These are phyloP conservation scores for Leucopsar rothschildi DNA, from an alignment of 2,113 vertebrate species.

Conservation along the genomic window DNA sequence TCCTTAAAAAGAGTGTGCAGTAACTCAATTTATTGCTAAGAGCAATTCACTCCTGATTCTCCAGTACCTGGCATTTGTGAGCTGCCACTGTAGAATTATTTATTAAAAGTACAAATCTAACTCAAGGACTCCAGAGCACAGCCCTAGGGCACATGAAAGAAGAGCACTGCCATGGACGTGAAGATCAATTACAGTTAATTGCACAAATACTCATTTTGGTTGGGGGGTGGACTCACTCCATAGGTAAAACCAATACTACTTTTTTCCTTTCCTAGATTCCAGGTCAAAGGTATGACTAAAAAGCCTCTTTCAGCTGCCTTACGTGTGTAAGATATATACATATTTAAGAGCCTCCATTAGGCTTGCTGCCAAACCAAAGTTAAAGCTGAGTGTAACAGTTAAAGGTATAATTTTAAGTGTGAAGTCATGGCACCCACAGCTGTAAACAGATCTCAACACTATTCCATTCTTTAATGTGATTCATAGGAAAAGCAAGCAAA, in stretches of 20 bases:
- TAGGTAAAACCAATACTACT: neutral
- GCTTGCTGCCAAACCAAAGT: constrained; percentile 45
- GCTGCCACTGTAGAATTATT: neutral
- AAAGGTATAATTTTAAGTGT: constrained; percentile 6
- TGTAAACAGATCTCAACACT: constrained; percentile 47
- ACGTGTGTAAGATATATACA: neutral
- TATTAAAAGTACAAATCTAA: neutral
- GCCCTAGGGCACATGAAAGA: neutral
- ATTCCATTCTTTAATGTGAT: constrained; percentile 25
- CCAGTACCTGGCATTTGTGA: neutral
- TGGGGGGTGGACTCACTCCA: neutral
- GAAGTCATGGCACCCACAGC: constrained; percentile 42
- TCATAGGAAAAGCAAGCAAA: constrained; percentile 40
- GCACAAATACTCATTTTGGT: neutral
- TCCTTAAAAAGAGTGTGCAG: neutral
- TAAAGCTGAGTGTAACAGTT: constrained; percentile 27
- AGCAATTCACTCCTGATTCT: neutral
- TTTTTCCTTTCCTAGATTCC: constrained; percentile 3
- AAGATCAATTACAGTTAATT: constrained; percentile 1
- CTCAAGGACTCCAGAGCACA: neutral
- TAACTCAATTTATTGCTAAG: neutral
- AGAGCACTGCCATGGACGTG: neutral
- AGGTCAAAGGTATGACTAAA: constrained; percentile 33
- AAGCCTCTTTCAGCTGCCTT: constrained; percentile 28
- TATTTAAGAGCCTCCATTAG: constrained; percentile 50